These are phyloP conservation scores for Octodon degus DNA, from an alignment of 2,113 vertebrate genomes.

Conservation along the genomic window DNA sequence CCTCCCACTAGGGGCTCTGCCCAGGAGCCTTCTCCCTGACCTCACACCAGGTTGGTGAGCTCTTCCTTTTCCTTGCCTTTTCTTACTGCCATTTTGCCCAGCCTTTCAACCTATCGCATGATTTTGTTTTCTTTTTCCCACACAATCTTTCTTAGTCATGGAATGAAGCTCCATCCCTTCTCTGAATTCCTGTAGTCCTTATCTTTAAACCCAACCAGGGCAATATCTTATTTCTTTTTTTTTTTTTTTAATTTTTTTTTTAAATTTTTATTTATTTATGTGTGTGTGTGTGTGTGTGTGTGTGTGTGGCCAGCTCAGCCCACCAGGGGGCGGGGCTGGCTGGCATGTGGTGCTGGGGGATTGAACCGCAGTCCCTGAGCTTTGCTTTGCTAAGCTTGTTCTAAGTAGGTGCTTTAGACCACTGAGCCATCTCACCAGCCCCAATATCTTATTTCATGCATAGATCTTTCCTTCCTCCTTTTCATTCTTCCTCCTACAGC, in stretches of 20 bases:
- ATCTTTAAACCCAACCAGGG: background rate
- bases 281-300: no score
- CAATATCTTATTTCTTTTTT: background rate
- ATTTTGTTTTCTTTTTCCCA: background rate
- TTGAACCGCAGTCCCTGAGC: no score
- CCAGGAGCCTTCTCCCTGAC: background rate
- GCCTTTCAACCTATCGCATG: fast-evolving
- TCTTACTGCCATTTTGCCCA: background rate
- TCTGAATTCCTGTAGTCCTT: background rate
- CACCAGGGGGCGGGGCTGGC: no score
- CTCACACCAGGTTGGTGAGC: background rate
- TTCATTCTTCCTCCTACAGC: background rate
- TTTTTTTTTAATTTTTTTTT: no score
- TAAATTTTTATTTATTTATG: no score
- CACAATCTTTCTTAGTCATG: background rate
- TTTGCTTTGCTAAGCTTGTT: no score
- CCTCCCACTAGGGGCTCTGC: background rate
- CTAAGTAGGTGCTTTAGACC: no score
- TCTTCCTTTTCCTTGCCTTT: background rate
- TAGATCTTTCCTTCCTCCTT: background rate
- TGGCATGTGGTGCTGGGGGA: no score
- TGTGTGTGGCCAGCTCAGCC: no score
- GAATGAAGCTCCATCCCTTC: background rate
- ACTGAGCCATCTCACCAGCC: no score
- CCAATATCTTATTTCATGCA: background rate